Evolutionary conservation across 2,797 vertebrate genomes (phyloP).

Genomic region (Lindbergichthys nudifrons): DNA sequence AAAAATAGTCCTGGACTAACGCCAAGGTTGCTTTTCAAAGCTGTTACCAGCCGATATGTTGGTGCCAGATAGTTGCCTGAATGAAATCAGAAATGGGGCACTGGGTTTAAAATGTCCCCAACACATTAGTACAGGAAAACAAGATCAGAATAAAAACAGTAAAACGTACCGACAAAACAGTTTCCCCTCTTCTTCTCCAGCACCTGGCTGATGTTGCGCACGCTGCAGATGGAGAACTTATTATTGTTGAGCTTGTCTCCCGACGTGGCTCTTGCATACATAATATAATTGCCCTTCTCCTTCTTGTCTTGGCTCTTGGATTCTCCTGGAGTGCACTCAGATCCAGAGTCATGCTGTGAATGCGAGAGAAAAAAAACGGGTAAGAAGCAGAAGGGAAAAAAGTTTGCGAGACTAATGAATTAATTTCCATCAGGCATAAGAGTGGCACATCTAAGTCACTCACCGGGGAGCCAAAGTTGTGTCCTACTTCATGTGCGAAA

Average conservation of each 20-base stretch:
- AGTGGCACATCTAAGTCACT: slow-evolving; percentile 75
- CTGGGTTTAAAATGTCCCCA: slow-evolving; percentile 5
- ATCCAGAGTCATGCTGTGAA: slow-evolving; percentile 95
- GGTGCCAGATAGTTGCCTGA: neutral
- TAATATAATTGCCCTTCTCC: slow-evolving; percentile 98
- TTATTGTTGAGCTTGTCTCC: slow-evolving; percentile 99
- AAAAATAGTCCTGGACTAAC: slow-evolving; percentile 40
- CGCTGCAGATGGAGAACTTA: slow-evolving; percentile 96
- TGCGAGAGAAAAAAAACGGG: neutral
- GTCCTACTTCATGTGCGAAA: slow-evolving; percentile 98
- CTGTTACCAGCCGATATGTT: neutral
- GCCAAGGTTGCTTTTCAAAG: slow-evolving; percentile 26
- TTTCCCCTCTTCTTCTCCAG: slow-evolving; percentile 96
- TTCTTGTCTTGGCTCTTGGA: slow-evolving; percentile 96
- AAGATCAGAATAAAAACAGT: neutral
- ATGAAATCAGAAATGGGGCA: slow-evolving; percentile 22
- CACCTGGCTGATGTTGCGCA: slow-evolving; percentile 98
- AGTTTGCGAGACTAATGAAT: slow-evolving; percentile 18
- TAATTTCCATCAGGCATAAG: slow-evolving; percentile 18
- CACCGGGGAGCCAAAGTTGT: slow-evolving; percentile 99
- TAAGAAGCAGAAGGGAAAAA: slow-evolving; percentile 39
- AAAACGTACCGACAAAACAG: slow-evolving; percentile 95
- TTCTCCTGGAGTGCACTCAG: slow-evolving; percentile 97
- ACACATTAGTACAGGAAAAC: neutral
- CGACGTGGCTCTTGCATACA: slow-evolving; percentile 98